Percentiles rank a stretch among this genome's conserved stretches.
Evolutionary conservation across 2,888 invertebrate genomes (phyloP).

Genomic region (Leucania comma): DNA sequence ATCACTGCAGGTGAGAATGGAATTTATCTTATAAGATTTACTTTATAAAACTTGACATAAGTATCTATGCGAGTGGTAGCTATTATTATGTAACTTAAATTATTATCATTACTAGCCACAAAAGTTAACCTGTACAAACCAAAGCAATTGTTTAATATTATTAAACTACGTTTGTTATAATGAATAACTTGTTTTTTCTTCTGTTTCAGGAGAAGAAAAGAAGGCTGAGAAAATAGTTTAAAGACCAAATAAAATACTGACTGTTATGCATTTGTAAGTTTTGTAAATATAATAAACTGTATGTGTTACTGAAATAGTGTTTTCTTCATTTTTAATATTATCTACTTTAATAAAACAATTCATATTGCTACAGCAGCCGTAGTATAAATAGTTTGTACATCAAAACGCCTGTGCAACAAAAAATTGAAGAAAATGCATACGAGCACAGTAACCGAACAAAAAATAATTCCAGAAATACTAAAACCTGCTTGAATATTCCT

Average conservation of each 20-base stretch:
- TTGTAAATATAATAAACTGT: constrained; percentile 52
- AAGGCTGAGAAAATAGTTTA: constrained; percentile 58
- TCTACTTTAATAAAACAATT: background rate
- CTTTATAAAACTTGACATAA: background rate
- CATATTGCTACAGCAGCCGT: background rate
- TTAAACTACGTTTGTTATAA: background rate
- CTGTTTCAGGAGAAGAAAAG: constrained; percentile 52
- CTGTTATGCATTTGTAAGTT: constrained; percentile 49
- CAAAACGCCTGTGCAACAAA: background rate
- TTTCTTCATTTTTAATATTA: background rate
- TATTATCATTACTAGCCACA: no score
- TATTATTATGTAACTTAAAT: no score
- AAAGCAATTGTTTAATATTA: background rate
- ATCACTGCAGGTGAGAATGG: constrained; percentile 33
- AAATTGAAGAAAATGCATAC: background rate
- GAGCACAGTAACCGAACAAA: background rate
- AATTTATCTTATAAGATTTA: background rate
- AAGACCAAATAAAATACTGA: constrained; percentile 2
- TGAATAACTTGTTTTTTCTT: background rate
- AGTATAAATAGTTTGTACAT: background rate
- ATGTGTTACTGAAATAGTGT: background rate
- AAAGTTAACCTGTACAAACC: background rate
- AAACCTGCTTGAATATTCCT: background rate
- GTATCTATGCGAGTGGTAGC: no score
- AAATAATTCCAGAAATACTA: background rate